A percentile compares a stretch with the other conserved stretches of the same genome.
Conservation (phyloP, 92 coral and sea anemone species). For the Parazoanthus atlanticus region DNA sequence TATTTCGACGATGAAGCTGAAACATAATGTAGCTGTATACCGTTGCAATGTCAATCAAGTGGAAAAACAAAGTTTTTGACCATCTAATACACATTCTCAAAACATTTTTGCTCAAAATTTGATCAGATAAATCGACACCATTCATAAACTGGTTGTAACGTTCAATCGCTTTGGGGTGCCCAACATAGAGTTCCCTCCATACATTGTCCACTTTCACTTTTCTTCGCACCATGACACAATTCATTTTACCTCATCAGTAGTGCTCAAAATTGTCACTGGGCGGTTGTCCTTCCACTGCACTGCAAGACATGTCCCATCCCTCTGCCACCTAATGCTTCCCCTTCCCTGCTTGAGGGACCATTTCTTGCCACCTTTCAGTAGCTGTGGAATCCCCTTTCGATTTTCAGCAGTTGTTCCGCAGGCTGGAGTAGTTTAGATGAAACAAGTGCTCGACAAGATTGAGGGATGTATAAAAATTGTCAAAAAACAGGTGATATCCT, state of each 20-base stretch:
- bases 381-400: background rate
- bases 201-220: conserved; percentile 8
- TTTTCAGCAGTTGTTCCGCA: conserved; percentile 20
- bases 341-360: conserved; percentile 3
- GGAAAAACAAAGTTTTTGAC: conserved; percentile 49
- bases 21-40: conserved; percentile 38
- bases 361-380: background rate
- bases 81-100: conserved; percentile 24
- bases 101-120: conserved; percentile 27
- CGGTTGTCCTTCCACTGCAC: conserved; percentile 45
- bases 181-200: conserved; percentile 20
- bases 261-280: conserved; percentile 35
- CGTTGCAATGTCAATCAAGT: conserved; percentile 38
- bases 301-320: conserved; percentile 13
- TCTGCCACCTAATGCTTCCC: conserved; percentile 27
- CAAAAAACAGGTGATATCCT: conserved; percentile 67
- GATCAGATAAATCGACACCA: conserved; percentile 35
- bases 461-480: conserved; percentile 37
- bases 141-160: conserved; percentile 37
- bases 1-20: conserved; percentile 8
- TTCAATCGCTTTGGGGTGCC: conserved; percentile 38
- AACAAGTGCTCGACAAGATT: conserved; percentile 18
- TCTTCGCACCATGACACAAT: background rate
- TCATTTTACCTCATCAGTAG: conserved; percentile 49
- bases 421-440: background rate